Percentiles rank a stretch among this genome's conserved stretches.
phyloP scores from a whole-genome alignment of 2,888 invertebrate genomes.

The Rhynchonema sp. region DNA sequence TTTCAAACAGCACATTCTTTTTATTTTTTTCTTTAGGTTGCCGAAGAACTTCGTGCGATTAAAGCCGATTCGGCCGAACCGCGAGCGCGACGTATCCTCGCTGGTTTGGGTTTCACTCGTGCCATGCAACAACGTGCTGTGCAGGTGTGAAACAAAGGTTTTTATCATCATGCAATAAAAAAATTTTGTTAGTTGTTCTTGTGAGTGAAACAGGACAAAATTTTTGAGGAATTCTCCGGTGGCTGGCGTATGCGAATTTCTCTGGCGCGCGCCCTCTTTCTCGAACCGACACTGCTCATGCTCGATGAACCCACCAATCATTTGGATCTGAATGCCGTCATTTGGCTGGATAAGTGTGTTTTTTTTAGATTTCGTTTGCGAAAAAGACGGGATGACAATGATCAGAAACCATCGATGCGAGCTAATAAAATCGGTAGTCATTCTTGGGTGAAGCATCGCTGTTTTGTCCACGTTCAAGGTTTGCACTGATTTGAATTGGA shows the following conservation, averaged over 20 bases:
- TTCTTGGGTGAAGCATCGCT: too few relatives aligned
- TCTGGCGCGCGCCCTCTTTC: conserved; percentile 71
- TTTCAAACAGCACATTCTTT: too few relatives aligned
- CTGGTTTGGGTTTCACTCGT: conserved; percentile 71
- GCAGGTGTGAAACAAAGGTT: too few relatives aligned
- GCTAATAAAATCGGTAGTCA: too few relatives aligned
- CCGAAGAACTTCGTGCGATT: conserved; percentile 80
- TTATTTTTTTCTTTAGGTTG: conserved; percentile 52
- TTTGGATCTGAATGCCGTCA: conserved; percentile 94
- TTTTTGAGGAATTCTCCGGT: conserved; percentile 46
- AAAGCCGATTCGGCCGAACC: conserved; percentile 96
- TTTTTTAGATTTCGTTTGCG: conserved; percentile 1
- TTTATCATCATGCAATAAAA: too few relatives aligned
- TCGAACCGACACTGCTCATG: conserved; percentile 87
- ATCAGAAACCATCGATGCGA: too few relatives aligned
- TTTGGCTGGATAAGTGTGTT: conserved; percentile 91
- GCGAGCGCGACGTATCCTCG: conserved; percentile 75
- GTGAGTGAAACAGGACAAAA: too few relatives aligned
- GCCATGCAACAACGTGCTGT: conserved; percentile 62
- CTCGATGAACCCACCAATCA: conserved; percentile 99
- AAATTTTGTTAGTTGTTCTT: too few relatives aligned
- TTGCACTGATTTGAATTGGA: too few relatives aligned
- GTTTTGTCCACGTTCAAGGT: too few relatives aligned
- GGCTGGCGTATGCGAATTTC: conserved; percentile 99
- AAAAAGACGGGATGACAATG: too few relatives aligned